phyloP scores from a whole-genome alignment of 2,888 invertebrate species.

The Drosophila atroscutellata region DNA sequence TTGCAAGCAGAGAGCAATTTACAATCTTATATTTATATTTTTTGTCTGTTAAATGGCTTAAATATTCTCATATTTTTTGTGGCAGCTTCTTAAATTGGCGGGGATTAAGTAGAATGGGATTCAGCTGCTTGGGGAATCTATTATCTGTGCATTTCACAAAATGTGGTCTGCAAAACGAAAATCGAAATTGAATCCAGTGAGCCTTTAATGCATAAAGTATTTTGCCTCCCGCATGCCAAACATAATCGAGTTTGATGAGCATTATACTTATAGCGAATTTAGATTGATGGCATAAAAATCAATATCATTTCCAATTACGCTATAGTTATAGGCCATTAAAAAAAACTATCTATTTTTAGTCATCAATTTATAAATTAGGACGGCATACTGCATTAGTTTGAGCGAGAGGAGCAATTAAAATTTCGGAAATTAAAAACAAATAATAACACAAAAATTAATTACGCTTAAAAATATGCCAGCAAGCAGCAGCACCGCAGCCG shows the following conservation, averaged over 20 bases:
- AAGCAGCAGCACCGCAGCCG: neutral
- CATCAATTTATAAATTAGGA: constrained; percentile 14
- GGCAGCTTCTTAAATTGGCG: neutral
- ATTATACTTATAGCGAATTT: neutral
- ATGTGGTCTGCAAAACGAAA: neutral
- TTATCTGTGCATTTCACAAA: neutral
- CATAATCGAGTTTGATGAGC: neutral
- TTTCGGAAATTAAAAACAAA: constrained; percentile 70
- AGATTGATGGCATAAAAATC: neutral
- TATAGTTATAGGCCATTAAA: neutral
- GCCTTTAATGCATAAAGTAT: neutral
- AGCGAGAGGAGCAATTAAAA: constrained; percentile 53
- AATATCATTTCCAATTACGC: neutral
- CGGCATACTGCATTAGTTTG: constrained; percentile 5
- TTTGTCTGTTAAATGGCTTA: neutral
- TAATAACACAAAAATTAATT: constrained; percentile 59
- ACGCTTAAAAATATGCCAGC: constrained; percentile 25
- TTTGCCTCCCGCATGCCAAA: neutral
- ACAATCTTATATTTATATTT: neutral
- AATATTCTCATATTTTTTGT: neutral
- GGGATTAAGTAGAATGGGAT: neutral
- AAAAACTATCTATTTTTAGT: constrained; percentile 1
- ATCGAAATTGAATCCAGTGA: too few species aligned
- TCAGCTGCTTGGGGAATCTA: neutral
- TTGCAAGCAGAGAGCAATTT: neutral